Base-by-base conservation (phyloP, 2,888 invertebrate species). In the Allophyes oxyacanthae region DNA sequence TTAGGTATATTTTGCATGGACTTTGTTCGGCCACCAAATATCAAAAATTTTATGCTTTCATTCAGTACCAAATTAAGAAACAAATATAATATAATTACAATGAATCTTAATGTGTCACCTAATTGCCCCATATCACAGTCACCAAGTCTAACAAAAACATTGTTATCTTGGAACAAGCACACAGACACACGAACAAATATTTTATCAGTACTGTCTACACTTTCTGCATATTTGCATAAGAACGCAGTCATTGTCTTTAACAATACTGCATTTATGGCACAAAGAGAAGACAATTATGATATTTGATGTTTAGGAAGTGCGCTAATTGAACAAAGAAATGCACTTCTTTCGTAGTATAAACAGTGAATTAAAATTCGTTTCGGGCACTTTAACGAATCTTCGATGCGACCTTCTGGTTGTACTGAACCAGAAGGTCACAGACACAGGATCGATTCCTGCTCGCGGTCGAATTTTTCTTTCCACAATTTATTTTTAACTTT, bases 141-240 rank as follows among this genome's bases (percentile, higher is more conserved):
- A 26, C 8, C 8, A 28, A 2, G 6, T 32, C 6, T 43, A 46
- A 53, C 45, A 53, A 66, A 52, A 49, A 30, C 67, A 34, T 10
- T 40, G 51, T 62, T 72, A 57, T 72, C 68, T 46, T n/a, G 15
- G 33, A 10, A 43, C 37, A 36, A 5, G n/a, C 30, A 14, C 11
- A 38, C 30, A 34, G n/a, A 38, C 30, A 34, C 9, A 43, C 61
- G 11, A 6, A 52, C 57, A 64, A 36, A 49, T 37, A 37, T 14
- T 45, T 56, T 61, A 61, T 66, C 61, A 33, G 58, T 13, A 44
- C 46, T 38, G 48, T 46, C 45, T 34, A 4, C 20, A n/a, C 41
- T 15, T 15, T 32, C 43, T 38, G 30, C 36, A 3, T 60, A 55
- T 72, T 61, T 53, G 43, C 52, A 53, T 53, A 64, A 64, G 36